phyloP scores from a whole-genome alignment of 1,140 invertebrate species.

The Drosophila eugracilis region DNA sequence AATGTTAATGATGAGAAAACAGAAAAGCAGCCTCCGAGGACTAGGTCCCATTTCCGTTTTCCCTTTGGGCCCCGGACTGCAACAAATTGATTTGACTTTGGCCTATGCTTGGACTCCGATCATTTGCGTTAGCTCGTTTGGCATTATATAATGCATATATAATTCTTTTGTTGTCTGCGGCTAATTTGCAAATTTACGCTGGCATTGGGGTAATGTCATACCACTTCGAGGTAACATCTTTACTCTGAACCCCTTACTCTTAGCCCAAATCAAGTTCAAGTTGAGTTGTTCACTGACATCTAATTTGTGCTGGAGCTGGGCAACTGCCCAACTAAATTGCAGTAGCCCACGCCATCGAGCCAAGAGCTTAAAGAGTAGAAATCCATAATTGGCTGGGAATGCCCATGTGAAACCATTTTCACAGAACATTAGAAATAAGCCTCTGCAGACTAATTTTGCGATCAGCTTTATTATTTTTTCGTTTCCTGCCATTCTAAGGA shows the following conservation, averaged over 20 bases:
- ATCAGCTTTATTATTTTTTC: background rate
- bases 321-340: conserved; percentile 43
- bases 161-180: conserved; percentile 77
- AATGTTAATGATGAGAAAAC: conserved; percentile 79
- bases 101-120: conserved; percentile 15
- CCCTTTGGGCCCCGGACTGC: conserved; percentile 51
- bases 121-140: conserved; percentile 57
- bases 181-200: conserved; percentile 71
- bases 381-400: conserved; percentile 45
- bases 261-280: conserved; percentile 25
- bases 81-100: conserved; percentile 71
- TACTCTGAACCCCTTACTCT: background rate
- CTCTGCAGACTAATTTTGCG: background rate
- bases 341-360: conserved; percentile 48
- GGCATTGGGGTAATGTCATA: conserved; percentile 74
- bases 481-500: background rate
- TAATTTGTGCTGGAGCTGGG: conserved; percentile 49
- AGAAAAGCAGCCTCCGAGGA: conserved; percentile 9
- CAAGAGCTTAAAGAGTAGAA: conserved; percentile 18
- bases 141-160: conserved; percentile 73
- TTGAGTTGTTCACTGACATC: conserved; percentile 61
- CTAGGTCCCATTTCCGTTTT: conserved; percentile 58
- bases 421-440: conserved; percentile 5
- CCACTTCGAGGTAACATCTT: conserved; percentile 14
- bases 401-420: background rate